A percentile compares a stretch with the other conserved stretches of the same genome.
phyloP scores from a whole-genome alignment of 2,888 invertebrate species.

The Sicus ferrugineus region DNA sequence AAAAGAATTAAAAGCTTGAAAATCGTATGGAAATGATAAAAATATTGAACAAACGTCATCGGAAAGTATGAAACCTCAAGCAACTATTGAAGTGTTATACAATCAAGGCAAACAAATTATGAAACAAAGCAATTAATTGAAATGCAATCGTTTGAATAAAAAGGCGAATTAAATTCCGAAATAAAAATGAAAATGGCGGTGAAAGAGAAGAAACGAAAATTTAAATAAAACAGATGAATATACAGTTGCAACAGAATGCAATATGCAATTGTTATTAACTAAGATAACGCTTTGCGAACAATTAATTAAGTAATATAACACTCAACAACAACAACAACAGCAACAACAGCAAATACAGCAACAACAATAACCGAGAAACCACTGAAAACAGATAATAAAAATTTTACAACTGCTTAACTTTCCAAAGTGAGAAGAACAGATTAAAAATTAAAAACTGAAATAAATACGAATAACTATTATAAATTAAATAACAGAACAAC shows the following conservation, averaged over 20 bases:
- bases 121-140: not conserved
- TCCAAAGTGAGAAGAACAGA: too few species aligned
- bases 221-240: not conserved
- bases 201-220: not conserved
- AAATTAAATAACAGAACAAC: too few species aligned
- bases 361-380: too few species aligned
- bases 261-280: constrained; percentile 21
- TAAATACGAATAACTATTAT: too few species aligned
- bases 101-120: not conserved
- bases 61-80: constrained; percentile 29
- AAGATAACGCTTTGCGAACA: constrained; percentile 28
- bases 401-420: not conserved
- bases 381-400: too few species aligned
- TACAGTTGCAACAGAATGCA: too few species aligned
- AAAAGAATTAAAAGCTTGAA: not conserved
- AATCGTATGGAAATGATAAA: not conserved
- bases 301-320: constrained; percentile 35
- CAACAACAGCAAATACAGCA: not conserved
- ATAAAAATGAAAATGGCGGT: not conserved
- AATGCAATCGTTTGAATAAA: not conserved
- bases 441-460: too few species aligned
- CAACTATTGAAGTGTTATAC: not conserved
- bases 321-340: constrained; percentile 18
- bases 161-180: not conserved
- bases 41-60: constrained; percentile 42